Conservation (phyloP, 2,113 vertebrate species). For the Hucho hucho region DNA sequence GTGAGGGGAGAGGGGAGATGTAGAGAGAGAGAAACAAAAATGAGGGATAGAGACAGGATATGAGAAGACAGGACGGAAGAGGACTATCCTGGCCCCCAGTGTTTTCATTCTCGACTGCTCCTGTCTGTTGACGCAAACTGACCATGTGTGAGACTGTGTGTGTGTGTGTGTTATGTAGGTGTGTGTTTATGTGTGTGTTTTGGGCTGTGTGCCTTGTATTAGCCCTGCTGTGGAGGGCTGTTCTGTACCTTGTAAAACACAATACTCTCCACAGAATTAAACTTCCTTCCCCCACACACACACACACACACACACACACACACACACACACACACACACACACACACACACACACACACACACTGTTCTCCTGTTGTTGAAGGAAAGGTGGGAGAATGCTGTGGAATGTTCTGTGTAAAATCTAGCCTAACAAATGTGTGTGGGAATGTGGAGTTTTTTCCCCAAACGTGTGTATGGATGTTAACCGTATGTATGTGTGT, state of each 20-base stretch:
- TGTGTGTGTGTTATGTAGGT: slow-evolving; percentile 12
- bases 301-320: neutral
- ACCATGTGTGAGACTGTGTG: neutral
- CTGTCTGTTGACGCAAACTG: slow-evolving; percentile 2
- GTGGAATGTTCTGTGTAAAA: neutral
- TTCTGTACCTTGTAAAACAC: neutral
- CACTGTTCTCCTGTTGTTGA: neutral
- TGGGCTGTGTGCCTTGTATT: neutral
- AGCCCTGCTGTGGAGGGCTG: neutral
- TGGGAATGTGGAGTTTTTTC: neutral
- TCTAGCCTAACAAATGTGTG: neutral
- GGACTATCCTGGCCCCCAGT: neutral
- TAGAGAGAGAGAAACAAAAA: neutral
- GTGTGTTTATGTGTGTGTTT: neutral
- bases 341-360: too few species aligned
- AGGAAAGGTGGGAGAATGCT: neutral
- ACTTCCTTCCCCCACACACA: neutral
- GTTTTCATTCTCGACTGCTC: neutral
- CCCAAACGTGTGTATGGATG: neutral
- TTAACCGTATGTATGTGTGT: neutral
- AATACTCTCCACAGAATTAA: neutral
- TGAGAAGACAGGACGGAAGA: neutral
- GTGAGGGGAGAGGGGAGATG: neutral
- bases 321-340: neutral
- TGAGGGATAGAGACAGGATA: slow-evolving; percentile 8